Evolutionary conservation across 2,888 invertebrate species (phyloP).

Genomic region (Perizoma affinitatum): DNA sequence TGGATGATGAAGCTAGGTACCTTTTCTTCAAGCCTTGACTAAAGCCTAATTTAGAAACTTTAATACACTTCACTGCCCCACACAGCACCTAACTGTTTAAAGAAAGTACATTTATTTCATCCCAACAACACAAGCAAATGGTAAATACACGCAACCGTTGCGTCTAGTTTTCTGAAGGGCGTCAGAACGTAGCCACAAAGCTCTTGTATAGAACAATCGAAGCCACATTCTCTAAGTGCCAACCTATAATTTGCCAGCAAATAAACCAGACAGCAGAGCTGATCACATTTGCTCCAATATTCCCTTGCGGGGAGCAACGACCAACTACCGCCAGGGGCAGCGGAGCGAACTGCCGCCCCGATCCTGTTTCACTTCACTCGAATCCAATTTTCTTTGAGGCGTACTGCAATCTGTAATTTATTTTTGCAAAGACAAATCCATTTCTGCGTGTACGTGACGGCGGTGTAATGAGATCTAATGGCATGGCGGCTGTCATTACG

Average conservation of each 20-base stretch:
- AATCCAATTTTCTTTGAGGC: conserved; percentile 81
- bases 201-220: conserved; percentile 14
- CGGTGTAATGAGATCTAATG: conserved; percentile 79
- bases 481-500: conserved; percentile 75
- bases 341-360: conserved; percentile 40
- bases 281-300: conserved; percentile 1
- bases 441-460: conserved; percentile 81
- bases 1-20: no score
- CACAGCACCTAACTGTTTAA: no score
- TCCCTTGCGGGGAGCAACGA: conserved; percentile 16
- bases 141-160: no score
- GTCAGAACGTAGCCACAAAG: conserved; percentile 5
- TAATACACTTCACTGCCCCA: no score
- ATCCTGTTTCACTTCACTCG: conserved; percentile 75
- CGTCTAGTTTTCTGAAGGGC: background rate
- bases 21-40: no score
- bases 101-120: no score
- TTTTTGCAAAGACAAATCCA: conserved; percentile 84
- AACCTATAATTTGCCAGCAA: conserved; percentile 28
- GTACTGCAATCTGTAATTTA: conserved; percentile 81
- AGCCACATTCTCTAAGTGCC: conserved; percentile 17
- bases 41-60: no score
- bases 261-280: conserved; percentile 21
- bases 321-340: conserved; percentile 53
- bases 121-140: no score